Evolutionary conservation across 2,113 vertebrate genomes (phyloP).

Genomic region (Pseudopodoces humilis): DNA sequence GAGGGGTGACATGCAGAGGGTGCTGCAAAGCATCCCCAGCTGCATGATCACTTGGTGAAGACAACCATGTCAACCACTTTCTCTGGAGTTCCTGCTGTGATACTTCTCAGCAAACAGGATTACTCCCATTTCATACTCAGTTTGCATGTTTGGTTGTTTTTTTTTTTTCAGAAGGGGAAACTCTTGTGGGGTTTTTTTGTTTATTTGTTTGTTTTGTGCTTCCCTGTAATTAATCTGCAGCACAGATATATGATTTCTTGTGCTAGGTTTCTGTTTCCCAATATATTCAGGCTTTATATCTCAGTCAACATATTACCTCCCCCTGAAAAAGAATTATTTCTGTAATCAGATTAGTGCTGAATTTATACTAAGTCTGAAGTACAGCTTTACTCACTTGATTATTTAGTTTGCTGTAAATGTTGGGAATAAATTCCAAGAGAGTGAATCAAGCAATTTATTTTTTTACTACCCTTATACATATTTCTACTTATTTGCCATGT

Average conservation of each 20-base stretch:
- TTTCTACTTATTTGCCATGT: slow-evolving; percentile 20
- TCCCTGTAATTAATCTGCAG: slow-evolving; percentile 32
- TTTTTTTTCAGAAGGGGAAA: neutral
- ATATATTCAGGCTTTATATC: slow-evolving; percentile 48
- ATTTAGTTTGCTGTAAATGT: slow-evolving; percentile 64
- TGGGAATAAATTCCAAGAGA: slow-evolving; percentile 56
- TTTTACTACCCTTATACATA: slow-evolving; percentile 40
- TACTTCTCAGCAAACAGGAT: neutral
- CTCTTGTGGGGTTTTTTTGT: neutral
- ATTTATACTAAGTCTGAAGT: slow-evolving; percentile 63
- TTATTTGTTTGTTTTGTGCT: neutral
- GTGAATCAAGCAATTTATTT: slow-evolving; percentile 41
- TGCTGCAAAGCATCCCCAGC: neutral
- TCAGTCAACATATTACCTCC: slow-evolving; percentile 51
- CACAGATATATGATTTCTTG: neutral
- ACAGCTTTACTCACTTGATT: slow-evolving; percentile 62
- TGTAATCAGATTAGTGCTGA: slow-evolving; percentile 67
- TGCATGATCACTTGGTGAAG: rapidly evolving
- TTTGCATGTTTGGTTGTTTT: neutral
- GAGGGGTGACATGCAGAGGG: rapidly evolving
- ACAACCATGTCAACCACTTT: neutral
- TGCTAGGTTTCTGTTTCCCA: neutral
- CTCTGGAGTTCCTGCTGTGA: neutral
- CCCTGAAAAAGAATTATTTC: slow-evolving; percentile 63
- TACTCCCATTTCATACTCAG: neutral